Evolutionary conservation across 2,888 invertebrate species (phyloP).

Genomic region (Acrocera orbiculus): DNA sequence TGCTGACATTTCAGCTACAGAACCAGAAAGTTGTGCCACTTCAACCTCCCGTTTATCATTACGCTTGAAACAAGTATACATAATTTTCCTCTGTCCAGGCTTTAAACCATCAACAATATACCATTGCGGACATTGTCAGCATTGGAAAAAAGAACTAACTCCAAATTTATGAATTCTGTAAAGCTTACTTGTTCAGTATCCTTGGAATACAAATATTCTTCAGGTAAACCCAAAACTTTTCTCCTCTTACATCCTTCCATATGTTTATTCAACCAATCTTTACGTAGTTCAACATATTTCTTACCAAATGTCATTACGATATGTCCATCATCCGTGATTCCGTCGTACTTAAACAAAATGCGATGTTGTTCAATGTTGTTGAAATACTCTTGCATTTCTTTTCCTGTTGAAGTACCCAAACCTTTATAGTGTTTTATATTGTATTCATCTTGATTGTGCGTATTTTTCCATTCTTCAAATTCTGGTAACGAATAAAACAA

Average conservation of each 20-base stretch:
- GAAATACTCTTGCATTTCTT: conserved; percentile 98
- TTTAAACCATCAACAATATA: conserved; percentile 80
- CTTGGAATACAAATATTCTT: conserved; percentile 81
- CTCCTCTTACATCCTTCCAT: conserved; percentile 83
- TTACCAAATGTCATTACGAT: conserved; percentile 91
- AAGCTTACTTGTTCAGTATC: conserved; percentile 66
- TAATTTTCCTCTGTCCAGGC: conserved; percentile 90
- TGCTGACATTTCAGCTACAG: conserved; percentile 92
- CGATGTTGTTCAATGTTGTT: conserved; percentile 86
- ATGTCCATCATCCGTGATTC: conserved; percentile 76
- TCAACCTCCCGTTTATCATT: conserved; percentile 91
- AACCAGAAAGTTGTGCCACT: conserved; percentile 94
- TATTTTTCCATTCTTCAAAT: conserved; percentile 93
- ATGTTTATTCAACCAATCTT: conserved; percentile 91
- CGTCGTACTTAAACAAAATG: conserved; percentile 74
- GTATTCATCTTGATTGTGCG: conserved; percentile 76
- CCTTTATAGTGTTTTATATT: conserved; percentile 99
- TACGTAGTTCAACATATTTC: conserved; percentile 87
- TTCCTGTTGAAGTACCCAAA: conserved; percentile 98
- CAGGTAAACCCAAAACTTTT: conserved; percentile 67
- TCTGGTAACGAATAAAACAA: conserved; percentile 96
- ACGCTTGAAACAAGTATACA: conserved; percentile 90
- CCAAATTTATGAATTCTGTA: conserved; percentile 88
- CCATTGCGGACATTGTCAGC: conserved; percentile 84
- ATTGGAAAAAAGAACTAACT: conserved; percentile 88